Percentiles rank a stretch among this genome's conserved stretches.
phyloP scores from a whole-genome alignment of 2,797 vertebrate genomes.

The Pangasius mekongensis region DNA sequence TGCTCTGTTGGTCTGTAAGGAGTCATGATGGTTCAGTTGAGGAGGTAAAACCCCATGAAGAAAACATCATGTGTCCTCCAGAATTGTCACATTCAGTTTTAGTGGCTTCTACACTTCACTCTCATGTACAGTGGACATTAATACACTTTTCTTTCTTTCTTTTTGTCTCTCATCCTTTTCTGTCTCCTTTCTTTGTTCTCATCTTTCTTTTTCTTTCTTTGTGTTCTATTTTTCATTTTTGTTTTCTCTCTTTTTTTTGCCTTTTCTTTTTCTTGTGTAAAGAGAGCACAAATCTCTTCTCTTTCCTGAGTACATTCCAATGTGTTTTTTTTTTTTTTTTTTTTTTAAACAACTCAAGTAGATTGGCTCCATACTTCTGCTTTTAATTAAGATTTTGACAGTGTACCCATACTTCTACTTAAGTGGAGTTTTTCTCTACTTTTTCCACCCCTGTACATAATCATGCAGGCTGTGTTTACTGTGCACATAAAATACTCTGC shows the following conservation, averaged over 20 bases:
- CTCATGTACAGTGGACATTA: too few species aligned
- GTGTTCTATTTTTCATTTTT: too few species aligned
- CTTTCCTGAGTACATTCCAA: background rate
- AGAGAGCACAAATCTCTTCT: background rate
- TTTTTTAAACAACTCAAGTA: background rate
- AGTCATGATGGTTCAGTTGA: too few species aligned
- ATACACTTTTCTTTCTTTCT: background rate
- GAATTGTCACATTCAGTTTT: too few species aligned
- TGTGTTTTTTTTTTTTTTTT: background rate
- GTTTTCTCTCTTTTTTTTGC: background rate
- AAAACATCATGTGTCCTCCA: too few species aligned
- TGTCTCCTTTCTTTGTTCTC: background rate
- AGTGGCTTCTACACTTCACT: too few species aligned
- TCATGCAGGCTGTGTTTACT: background rate
- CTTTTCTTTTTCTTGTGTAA: background rate
- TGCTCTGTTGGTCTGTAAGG: too few species aligned
- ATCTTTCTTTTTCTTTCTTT: background rate
- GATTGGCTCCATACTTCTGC: background rate
- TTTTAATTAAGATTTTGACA: background rate
- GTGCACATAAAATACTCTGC: background rate
- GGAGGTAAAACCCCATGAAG: too few species aligned
- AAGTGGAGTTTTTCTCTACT: background rate
- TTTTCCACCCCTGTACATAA: background rate
- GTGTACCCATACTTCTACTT: background rate
- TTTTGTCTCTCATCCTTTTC: background rate